Conservation (phyloP, 2,888 invertebrate genomes). For the Pachymerium ferrugineum region DNA sequence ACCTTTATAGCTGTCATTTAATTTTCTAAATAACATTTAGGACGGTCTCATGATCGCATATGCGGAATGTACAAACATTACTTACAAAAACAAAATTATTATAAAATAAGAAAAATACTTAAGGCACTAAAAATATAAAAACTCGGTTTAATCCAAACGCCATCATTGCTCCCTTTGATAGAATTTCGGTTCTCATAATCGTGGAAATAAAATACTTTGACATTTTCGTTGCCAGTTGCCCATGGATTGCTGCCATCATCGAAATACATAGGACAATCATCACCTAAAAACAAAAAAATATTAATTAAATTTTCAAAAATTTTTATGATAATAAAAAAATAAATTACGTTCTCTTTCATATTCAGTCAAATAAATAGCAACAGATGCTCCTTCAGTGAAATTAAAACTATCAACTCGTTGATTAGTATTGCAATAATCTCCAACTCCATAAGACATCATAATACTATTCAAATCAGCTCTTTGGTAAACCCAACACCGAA, state of each 20-base stretch:
- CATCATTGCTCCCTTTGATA: not conserved
- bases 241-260: slow-evolving; percentile 87
- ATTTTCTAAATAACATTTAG: too few species aligned
- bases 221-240: not conserved
- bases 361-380: slow-evolving; percentile 78
- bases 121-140: too few species aligned
- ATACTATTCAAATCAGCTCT: slow-evolving; percentile 86
- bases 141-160: too few species aligned
- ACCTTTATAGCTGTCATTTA: too few species aligned
- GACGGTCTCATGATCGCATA: too few species aligned
- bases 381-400: slow-evolving; percentile 82
- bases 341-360: slow-evolving; percentile 82
- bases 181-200: not conserved
- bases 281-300: slow-evolving; percentile 53
- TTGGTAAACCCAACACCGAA: slow-evolving; percentile 95
- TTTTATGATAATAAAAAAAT: not conserved
- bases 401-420: slow-evolving; percentile 87
- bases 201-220: not conserved
- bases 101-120: too few species aligned
- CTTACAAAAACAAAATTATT: too few species aligned
- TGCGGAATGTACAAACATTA: too few species aligned
- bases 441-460: slow-evolving; percentile 76
- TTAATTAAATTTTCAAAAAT: slow-evolving; percentile 27
- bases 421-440: slow-evolving; percentile 80
- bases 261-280: slow-evolving; percentile 96